These are phyloP conservation scores for Leuciscus waleckii DNA, from an alignment of 2,797 vertebrate species.

Conservation along the genomic window DNA sequence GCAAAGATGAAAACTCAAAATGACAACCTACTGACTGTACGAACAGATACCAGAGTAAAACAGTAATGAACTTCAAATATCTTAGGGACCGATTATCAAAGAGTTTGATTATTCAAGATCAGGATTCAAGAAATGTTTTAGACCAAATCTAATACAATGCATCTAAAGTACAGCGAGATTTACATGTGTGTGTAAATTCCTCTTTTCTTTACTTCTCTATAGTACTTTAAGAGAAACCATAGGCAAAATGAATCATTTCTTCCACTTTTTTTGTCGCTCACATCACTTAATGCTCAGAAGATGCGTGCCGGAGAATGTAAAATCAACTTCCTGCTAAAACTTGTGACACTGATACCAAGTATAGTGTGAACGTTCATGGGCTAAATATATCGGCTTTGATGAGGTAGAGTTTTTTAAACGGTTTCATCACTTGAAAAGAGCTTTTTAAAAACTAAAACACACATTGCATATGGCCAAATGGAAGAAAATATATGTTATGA, in stretches of 20 bases:
- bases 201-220: constrained; percentile 28
- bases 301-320: neutral
- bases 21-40: neutral
- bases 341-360: neutral
- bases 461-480: neutral
- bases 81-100: neutral
- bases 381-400: neutral
- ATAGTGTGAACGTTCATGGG: neutral
- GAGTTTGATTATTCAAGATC: neutral
- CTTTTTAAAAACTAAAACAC: neutral
- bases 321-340: neutral
- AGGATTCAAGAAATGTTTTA: neutral
- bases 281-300: neutral
- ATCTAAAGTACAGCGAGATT: neutral
- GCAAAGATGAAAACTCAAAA: constrained; percentile 20
- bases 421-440: neutral
- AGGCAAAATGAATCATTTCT: neutral
- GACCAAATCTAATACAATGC: neutral
- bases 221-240: constrained; percentile 2
- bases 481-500: neutral
- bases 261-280: neutral
- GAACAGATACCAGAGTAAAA: neutral
- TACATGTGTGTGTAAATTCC: neutral
- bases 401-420: neutral
- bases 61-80: neutral